A percentile compares a stretch with the other conserved stretches of the same genome.
Conservation (phyloP, 2,113 vertebrate species). For the Centropristis striata region DNA sequence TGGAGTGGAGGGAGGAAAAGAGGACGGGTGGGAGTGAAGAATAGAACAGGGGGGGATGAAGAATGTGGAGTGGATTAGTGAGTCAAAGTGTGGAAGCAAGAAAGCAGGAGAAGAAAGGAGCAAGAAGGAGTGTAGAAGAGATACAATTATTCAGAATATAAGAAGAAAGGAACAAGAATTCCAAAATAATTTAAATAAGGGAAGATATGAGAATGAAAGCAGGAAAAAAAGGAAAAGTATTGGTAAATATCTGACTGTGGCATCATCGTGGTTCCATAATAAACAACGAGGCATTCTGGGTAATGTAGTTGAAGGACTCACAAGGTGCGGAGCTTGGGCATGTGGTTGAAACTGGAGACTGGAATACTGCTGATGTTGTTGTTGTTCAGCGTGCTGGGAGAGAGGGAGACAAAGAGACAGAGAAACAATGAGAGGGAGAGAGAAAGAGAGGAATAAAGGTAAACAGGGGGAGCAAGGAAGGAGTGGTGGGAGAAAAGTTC, state of each 20-base stretch:
- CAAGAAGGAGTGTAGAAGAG: no score
- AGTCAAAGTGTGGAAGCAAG: no score
- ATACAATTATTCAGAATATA: no score
- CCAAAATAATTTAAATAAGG: no score
- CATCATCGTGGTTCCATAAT: not conserved
- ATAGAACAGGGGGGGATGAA: no score
- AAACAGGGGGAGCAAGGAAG: no score
- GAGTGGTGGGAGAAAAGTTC: not conserved
- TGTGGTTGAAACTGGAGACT: slow-evolving; percentile 91
- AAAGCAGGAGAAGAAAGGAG: no score
- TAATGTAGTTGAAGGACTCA: slow-evolving; percentile 78
- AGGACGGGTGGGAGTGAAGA: no score
- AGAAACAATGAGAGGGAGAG: not conserved
- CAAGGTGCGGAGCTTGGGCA: slow-evolving; percentile 92
- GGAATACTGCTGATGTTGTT: slow-evolving; percentile 95
- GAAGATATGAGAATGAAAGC: no score
- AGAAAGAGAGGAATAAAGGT: not conserved
- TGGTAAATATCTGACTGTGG: not conserved
- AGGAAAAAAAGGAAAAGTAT: no score
- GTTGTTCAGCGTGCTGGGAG: slow-evolving; percentile 92
- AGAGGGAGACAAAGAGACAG: not conserved
- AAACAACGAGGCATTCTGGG: slow-evolving; percentile 29
- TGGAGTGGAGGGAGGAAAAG: not conserved
- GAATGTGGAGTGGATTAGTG: no score
- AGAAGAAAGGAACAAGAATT: no score